Conservation (phyloP, 23 tunicate species). For the Halocynthia aurantium region DNA sequence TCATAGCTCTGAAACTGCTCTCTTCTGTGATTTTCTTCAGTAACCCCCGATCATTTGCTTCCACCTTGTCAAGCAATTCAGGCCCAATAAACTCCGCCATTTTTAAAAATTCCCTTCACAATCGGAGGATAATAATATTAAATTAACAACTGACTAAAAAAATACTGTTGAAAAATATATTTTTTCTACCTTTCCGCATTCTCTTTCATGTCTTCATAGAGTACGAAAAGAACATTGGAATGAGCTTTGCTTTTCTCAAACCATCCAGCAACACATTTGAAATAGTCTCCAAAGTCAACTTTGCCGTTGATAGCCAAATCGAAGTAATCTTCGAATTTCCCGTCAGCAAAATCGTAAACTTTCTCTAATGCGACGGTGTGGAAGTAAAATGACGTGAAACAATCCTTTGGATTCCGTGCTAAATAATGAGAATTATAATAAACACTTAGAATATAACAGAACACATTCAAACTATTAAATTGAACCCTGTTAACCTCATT, state of each 20-base stretch:
- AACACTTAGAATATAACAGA: neutral
- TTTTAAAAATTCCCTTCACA: conserved; percentile 36
- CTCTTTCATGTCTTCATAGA: conserved; percentile 22
- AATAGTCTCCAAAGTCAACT: neutral
- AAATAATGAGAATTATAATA: neutral
- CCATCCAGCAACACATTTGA: conserved; percentile 3
- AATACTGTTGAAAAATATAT: neutral
- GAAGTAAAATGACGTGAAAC: conserved; percentile 10
- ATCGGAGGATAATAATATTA: too few species aligned
- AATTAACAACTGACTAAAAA: neutral
- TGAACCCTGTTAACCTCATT: too few species aligned
- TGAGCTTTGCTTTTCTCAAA: neutral
- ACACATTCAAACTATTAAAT: neutral
- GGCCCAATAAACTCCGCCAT: conserved; percentile 44
- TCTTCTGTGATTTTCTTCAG: conserved; percentile 21
- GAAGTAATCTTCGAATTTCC: conserved; percentile 21
- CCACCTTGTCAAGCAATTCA: neutral
- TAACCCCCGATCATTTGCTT: conserved; percentile 17
- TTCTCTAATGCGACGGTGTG: conserved; percentile 18
- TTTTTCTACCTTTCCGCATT: neutral
- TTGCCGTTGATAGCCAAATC: neutral
- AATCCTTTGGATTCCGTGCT: conserved; percentile 28
- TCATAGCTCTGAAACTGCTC: conserved; percentile 28
- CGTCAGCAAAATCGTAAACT: conserved; percentile 3
- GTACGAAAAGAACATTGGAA: conserved; percentile 2